A percentile compares a stretch with the other conserved stretches of the same genome.
These are phyloP conservation scores for Lophotriccus pileatus DNA, from an alignment of 2,797 vertebrate species.

Conservation along the genomic window DNA sequence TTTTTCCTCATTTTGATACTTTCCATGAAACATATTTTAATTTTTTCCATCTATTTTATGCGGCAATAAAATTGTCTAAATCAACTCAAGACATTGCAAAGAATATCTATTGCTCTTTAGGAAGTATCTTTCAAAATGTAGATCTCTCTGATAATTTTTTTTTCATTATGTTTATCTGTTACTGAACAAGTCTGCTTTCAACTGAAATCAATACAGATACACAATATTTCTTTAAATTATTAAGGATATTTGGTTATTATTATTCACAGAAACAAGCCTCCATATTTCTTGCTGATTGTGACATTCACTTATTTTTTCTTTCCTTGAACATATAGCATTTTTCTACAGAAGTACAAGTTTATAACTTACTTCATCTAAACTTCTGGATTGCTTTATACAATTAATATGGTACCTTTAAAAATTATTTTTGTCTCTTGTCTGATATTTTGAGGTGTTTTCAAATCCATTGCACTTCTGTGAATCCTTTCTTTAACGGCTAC, in stretches of 20 bases:
- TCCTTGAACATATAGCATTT: not conserved
- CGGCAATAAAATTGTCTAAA: conserved; percentile 6
- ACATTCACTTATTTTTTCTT: not conserved
- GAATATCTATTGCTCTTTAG: not conserved
- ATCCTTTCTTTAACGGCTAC: not conserved
- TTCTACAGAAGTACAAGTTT: not conserved
- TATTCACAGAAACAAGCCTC: not conserved
- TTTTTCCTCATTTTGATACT: not conserved
- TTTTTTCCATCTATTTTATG: not conserved
- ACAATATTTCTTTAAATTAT: not conserved
- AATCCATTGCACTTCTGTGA: not conserved
- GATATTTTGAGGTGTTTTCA: not conserved
- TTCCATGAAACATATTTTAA: not conserved
- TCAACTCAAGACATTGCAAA: not conserved
- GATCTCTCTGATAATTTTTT: not conserved
- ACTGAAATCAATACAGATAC: not conserved
- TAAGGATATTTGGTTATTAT: not conserved
- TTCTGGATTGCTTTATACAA: not conserved
- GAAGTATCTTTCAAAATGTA: not conserved
- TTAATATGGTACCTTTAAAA: not conserved
- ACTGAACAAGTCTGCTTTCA: not conserved
- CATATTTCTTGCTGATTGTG: not conserved
- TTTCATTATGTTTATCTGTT: not conserved
- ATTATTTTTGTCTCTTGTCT: not conserved
- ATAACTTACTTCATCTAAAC: not conserved